Conservation (phyloP, 2,113 vertebrate species). For the Panthera uncia region DNA sequence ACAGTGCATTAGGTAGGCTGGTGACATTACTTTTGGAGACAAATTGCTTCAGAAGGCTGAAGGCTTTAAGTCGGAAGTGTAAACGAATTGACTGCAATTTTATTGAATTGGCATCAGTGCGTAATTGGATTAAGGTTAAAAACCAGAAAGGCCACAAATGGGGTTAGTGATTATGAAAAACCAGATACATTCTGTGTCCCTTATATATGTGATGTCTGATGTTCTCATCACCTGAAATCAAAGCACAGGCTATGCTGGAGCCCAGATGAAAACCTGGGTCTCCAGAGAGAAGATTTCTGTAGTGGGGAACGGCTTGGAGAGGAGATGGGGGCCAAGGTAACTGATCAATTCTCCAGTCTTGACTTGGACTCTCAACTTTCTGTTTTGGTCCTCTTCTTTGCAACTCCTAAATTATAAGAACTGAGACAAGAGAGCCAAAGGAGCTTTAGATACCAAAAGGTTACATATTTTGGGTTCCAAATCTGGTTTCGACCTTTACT, state of each 20-base stretch:
- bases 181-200: not conserved
- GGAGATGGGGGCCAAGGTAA: not conserved
- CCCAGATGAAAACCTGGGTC: not conserved
- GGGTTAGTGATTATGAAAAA: not conserved
- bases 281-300: not conserved
- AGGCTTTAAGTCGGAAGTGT: not conserved
- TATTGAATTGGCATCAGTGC: not conserved
- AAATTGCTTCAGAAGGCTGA: not conserved
- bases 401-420: not conserved
- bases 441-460: not conserved
- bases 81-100: not conserved
- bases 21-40: not conserved
- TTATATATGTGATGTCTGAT: not conserved
- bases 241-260: not conserved
- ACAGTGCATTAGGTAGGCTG: not conserved
- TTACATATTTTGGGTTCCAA: not conserved
- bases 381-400: not conserved
- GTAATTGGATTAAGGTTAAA: not conserved
- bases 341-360: not conserved
- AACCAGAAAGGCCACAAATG: not conserved
- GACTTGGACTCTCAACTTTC: not conserved
- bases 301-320: not conserved
- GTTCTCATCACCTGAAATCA: not conserved
- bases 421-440: not conserved
- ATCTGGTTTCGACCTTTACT: not conserved